Evolutionary conservation across 2,888 invertebrate genomes (phyloP).

Genomic region (Mongoloraphidia duomilia): DNA sequence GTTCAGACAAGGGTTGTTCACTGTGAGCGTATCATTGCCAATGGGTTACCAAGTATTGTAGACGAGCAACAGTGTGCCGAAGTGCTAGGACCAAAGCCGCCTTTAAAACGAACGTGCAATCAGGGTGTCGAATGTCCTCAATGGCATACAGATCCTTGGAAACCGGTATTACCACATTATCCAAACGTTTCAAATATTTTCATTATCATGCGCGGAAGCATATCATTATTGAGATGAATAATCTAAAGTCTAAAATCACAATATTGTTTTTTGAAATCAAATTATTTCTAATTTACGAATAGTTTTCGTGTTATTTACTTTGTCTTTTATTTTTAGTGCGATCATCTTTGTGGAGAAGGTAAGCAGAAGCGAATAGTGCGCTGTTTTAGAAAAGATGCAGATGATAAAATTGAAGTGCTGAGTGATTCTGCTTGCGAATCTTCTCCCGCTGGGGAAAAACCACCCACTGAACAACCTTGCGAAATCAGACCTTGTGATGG

Average conservation of each 20-base stretch:
- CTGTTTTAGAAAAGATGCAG: constrained; percentile 53
- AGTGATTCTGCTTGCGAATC: constrained; percentile 44
- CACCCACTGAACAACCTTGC: constrained; percentile 55
- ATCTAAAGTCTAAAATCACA: background rate
- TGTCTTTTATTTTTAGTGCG: constrained; percentile 43
- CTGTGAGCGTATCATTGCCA: constrained; percentile 65
- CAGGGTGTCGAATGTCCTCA: constrained; percentile 63
- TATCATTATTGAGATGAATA: background rate
- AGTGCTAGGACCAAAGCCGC: constrained; percentile 52
- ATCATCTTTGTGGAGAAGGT: constrained; percentile 83
- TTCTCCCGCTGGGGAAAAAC: constrained; percentile 39
- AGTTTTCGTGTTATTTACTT: background rate
- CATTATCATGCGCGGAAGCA: background rate
- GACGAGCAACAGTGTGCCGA: constrained; percentile 60
- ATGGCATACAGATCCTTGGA: constrained; percentile 85
- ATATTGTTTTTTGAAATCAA: background rate
- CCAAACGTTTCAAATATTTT: background rate
- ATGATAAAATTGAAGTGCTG: constrained; percentile 50
- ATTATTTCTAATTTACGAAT: background rate
- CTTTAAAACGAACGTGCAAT: constrained; percentile 57
- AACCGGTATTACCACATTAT: constrained; percentile 46
- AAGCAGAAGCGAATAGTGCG: constrained; percentile 64
- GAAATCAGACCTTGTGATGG: constrained; percentile 74
- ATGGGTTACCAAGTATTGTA: constrained; percentile 55
- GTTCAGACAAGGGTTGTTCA: constrained; percentile 53